These are phyloP conservation scores for Carlito syrichta DNA, from an alignment of 2,113 vertebrate genomes.

Conservation along the genomic window DNA sequence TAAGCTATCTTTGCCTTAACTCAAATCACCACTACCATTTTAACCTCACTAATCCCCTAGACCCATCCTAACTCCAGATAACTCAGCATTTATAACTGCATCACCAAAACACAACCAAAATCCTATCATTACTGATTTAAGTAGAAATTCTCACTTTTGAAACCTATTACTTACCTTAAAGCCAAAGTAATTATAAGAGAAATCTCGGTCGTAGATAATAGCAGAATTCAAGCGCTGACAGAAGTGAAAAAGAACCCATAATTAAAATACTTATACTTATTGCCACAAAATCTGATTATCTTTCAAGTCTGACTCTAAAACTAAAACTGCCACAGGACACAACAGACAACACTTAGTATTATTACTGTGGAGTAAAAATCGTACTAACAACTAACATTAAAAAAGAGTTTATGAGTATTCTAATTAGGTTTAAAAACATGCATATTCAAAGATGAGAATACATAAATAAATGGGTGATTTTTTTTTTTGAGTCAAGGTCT, in stretches of 20 bases:
- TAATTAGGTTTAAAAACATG: neutral
- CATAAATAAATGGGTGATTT: neutral
- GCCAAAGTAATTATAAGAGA: constrained; percentile 98
- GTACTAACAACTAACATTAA: neutral
- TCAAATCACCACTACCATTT: constrained; percentile 19
- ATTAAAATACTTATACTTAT: neutral
- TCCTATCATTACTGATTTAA: neutral
- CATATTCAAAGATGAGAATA: neutral
- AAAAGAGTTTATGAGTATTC: neutral
- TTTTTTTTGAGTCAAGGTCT: too few species aligned
- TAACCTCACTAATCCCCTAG: neutral
- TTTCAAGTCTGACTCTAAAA: neutral
- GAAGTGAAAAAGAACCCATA: neutral
- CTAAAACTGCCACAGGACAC: constrained; percentile 15
- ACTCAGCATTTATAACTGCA: neutral
- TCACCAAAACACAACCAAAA: constrained; percentile 46
- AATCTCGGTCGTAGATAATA: constrained; percentile 97
- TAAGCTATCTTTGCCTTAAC: constrained; percentile 40
- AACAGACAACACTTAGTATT: neutral
- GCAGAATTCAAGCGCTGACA: constrained; percentile 94
- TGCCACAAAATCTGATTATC: constrained; percentile 29
- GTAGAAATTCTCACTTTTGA: neutral
- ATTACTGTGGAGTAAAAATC: constrained; percentile 6
- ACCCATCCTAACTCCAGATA: neutral
- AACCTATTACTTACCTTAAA: constrained; percentile 90